Conservation (phyloP, 1,140 invertebrate genomes). For the Drosophila subobscura region DNA sequence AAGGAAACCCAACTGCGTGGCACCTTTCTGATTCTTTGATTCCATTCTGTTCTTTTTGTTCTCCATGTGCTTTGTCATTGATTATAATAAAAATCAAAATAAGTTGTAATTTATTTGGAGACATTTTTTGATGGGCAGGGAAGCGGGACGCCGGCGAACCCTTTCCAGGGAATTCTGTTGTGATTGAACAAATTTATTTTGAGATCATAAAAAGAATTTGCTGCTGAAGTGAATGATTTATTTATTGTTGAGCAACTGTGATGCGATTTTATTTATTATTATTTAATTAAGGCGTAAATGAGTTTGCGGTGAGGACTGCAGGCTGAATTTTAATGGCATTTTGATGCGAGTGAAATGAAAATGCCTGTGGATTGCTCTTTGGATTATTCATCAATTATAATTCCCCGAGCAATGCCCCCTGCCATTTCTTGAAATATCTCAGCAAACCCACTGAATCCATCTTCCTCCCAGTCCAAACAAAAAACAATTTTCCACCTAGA, state of each 20-base stretch:
- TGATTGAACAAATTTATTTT: conserved; percentile 52
- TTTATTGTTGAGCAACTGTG: conserved; percentile 41
- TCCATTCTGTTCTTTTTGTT: conserved; percentile 13
- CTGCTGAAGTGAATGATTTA: conserved; percentile 52
- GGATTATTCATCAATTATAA: conserved; percentile 4
- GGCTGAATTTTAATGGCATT: conserved; percentile 42
- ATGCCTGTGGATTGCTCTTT: no score
- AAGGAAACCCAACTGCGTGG: conserved; percentile 64
- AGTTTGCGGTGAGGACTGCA: conserved; percentile 21
- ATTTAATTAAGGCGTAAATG: conserved; percentile 65
- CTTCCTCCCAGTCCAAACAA: conserved; percentile 24
- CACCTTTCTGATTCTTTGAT: conserved; percentile 48
- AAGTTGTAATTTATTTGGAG: conserved; percentile 67
- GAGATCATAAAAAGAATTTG: conserved; percentile 22
- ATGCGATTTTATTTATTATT: conserved; percentile 55
- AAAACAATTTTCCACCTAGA: conserved; percentile 50
- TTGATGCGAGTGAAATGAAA: conserved; percentile 1
- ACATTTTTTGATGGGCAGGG: conserved; percentile 32
- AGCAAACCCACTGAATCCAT: conserved; percentile 29
- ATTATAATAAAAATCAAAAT: conserved; percentile 75
- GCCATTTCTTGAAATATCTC: conserved; percentile 6
- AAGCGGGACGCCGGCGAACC: neutral
- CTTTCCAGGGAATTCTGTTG: conserved; percentile 33
- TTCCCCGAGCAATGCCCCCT: no score
- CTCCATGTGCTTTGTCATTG: conserved; percentile 48